Conservation (phyloP, 2,888 invertebrate genomes). For the Diachrysia chrysitis region DNA sequence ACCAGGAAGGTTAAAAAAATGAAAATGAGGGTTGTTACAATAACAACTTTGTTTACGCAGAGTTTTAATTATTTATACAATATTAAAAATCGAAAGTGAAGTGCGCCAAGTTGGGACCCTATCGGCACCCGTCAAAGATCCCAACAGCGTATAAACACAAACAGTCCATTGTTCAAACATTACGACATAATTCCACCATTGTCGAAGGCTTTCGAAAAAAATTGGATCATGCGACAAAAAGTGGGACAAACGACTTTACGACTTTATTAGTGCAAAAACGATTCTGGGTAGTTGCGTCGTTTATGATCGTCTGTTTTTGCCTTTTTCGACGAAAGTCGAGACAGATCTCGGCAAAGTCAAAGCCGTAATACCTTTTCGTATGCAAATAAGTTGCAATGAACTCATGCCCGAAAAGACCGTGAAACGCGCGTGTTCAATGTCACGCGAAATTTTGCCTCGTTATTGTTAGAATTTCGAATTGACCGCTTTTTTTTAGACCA, state of each 20-base stretch:
- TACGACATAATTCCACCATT: slow-evolving; percentile 79
- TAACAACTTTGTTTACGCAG: slow-evolving; percentile 26
- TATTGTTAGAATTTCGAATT: slow-evolving; percentile 64
- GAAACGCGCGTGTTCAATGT: slow-evolving; percentile 76
- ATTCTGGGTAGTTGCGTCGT: slow-evolving; percentile 74
- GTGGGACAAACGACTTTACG: slow-evolving; percentile 67
- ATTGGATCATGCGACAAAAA: slow-evolving; percentile 74
- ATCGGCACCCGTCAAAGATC: slow-evolving; percentile 70
- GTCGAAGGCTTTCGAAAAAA: slow-evolving; percentile 68
- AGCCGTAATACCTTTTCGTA: slow-evolving; percentile 81
- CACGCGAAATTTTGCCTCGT: slow-evolving; percentile 70
- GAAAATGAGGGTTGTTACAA: not conserved
- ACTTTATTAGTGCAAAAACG: slow-evolving; percentile 86
- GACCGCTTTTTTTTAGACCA: slow-evolving; percentile 61
- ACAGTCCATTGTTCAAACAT: slow-evolving; percentile 78
- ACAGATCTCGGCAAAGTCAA: slow-evolving; percentile 78
- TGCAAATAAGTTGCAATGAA: slow-evolving; percentile 86
- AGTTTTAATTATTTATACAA: slow-evolving; percentile 20
- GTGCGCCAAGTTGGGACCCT: slow-evolving; percentile 55
- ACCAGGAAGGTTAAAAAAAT: slow-evolving; percentile 21
- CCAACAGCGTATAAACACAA: slow-evolving; percentile 67
- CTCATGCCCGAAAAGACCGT: slow-evolving; percentile 75
- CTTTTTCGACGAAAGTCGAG: slow-evolving; percentile 80
- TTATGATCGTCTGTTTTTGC: slow-evolving; percentile 77
- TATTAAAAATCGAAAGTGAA: slow-evolving; percentile 62